Evolutionary conservation across 2,888 invertebrate species (phyloP).

Genomic region (Ophonus ardosiacus): DNA sequence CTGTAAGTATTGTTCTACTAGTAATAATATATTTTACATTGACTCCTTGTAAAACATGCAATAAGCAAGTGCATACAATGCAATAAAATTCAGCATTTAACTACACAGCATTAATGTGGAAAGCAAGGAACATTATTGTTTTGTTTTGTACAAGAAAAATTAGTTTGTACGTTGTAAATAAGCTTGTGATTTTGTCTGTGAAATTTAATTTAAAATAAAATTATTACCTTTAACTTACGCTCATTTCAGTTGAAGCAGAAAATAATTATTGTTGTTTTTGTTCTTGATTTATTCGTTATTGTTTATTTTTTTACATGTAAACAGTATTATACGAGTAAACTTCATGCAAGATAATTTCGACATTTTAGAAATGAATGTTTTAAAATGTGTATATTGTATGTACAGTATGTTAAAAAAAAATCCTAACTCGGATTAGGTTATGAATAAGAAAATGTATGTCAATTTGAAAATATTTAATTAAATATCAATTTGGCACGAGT

Average conservation of each 20-base stretch:
- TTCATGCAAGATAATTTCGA: too few species aligned
- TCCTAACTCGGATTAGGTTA: too few species aligned
- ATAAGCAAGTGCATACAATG: not conserved
- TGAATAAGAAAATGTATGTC: too few species aligned
- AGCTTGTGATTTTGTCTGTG: not conserved
- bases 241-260: not conserved
- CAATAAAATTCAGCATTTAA: not conserved
- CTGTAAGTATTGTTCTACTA: not conserved
- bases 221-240: not conserved
- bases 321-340: too few species aligned
- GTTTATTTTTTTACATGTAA: too few species aligned
- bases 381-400: too few species aligned
- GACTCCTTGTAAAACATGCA: not conserved
- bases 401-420: too few species aligned
- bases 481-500: too few species aligned
- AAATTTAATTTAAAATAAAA: not conserved
- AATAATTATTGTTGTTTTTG: not conserved
- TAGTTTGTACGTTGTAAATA: not conserved
- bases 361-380: too few species aligned
- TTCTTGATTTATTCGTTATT: not conserved
- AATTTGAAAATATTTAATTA: too few species aligned
- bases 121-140: not conserved
- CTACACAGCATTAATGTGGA: not conserved
- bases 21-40: not conserved
- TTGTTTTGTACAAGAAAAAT: not conserved